Evolutionary conservation across 2,797 vertebrate genomes (phyloP).

Genomic region (Cephalopachus bancanus): DNA sequence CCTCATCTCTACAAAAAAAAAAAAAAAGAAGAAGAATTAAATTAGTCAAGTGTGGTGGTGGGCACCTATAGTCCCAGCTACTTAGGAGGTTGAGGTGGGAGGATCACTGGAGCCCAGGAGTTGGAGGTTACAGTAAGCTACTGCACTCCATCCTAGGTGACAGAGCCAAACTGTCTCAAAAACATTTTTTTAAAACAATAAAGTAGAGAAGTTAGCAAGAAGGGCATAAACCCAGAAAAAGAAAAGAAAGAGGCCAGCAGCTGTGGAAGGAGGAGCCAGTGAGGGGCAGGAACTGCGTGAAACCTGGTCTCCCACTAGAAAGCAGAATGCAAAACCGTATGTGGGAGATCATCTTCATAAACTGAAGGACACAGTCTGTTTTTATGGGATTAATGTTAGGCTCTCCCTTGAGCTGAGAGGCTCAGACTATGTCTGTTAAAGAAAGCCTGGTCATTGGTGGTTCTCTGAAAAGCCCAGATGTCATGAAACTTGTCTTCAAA

Average conservation of each 20-base stretch:
- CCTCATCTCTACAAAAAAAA: no score
- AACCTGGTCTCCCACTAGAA: neutral
- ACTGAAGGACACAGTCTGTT: neutral
- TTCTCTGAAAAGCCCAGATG: neutral
- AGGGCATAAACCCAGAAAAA: neutral
- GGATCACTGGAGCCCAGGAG: no score
- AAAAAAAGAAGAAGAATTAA: no score
- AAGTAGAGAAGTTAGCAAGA: neutral
- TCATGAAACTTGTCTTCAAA: neutral
- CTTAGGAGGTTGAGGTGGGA: no score
- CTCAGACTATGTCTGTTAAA: neutral
- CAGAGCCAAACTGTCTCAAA: no score
- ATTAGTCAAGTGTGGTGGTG: no score
- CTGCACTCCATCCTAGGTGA: no score
- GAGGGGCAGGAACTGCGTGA: neutral
- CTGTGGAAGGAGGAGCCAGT: neutral
- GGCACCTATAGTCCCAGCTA: no score
- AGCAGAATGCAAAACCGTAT: neutral
- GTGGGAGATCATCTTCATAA: neutral
- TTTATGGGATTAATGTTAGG: neutral
- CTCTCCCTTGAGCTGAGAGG: neutral
- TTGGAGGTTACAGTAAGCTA: no score
- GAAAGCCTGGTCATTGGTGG: neutral
- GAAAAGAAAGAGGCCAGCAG: neutral
- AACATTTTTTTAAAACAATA: neutral